These are phyloP conservation scores for Phoenicopterus ruber DNA, from an alignment of 2,113 vertebrate species.

Conservation along the genomic window DNA sequence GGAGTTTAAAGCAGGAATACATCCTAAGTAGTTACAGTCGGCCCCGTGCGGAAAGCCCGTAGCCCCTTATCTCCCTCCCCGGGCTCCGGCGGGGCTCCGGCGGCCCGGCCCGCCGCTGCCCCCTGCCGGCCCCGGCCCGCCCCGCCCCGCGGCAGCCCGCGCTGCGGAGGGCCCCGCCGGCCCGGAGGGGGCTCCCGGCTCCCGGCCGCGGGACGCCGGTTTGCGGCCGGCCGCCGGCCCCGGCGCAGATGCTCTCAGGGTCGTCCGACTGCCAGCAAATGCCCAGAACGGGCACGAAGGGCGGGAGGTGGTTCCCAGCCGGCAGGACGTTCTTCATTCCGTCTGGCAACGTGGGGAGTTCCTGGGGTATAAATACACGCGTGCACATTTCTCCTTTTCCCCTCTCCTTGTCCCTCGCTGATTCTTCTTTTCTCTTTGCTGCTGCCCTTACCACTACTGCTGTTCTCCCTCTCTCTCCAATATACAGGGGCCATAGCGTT, in stretches of 20 bases:
- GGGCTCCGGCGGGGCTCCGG: no score
- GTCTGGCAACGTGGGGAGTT: neutral
- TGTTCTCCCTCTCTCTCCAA: no score
- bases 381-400: neutral
- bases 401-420: neutral
- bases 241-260: neutral
- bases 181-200: neutral
- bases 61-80: neutral
- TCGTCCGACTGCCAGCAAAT: neutral
- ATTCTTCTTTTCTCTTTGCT: neutral
- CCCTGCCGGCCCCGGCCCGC: neutral
- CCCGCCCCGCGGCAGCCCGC: neutral
- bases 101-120: no score
- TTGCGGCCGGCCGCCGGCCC: neutral
- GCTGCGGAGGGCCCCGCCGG: neutral
- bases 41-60: neutral
- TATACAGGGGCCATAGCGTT: neutral
- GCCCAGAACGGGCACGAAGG: neutral
- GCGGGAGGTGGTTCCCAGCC: neutral
- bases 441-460: neutral
- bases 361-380: neutral
- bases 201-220: neutral
- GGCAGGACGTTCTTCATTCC: neutral
- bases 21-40: slow-evolving; percentile 19
- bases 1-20: neutral